Conservation (phyloP, 2,113 vertebrate species). For the Bettongia penicillata region DNA sequence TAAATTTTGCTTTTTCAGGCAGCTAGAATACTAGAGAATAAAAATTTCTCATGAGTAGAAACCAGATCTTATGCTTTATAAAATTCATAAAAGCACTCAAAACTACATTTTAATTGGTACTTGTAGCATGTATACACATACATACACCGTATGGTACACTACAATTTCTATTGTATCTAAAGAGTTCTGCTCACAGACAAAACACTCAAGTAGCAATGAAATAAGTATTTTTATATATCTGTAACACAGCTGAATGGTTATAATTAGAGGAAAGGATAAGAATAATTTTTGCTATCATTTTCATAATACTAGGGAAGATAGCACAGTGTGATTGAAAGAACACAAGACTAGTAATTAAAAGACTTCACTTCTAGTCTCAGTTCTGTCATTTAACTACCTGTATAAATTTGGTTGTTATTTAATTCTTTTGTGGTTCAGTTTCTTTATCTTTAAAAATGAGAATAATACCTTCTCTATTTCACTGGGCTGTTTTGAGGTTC, state of each 20-base stretch:
- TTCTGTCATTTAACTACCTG: neutral
- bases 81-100: neutral
- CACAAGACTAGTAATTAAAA: neutral
- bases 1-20: slow-evolving; percentile 13
- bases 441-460: neutral
- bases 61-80: neutral
- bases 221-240: neutral
- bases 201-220: neutral
- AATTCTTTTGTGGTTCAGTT: neutral
- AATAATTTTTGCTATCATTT: neutral
- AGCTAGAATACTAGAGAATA: slow-evolving; percentile 28
- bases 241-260: neutral
- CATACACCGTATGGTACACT: neutral
- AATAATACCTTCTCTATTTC: neutral
- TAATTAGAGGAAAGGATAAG: neutral
- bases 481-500: neutral
- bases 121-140: neutral
- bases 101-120: neutral
- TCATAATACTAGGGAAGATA: neutral
- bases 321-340: neutral
- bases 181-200: neutral
- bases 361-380: neutral
- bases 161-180: neutral
- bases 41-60: neutral
- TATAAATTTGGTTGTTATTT: neutral